These are phyloP conservation scores for Hoplodrina ambigua DNA, from an alignment of 2,888 invertebrate species.

Conservation along the genomic window DNA sequence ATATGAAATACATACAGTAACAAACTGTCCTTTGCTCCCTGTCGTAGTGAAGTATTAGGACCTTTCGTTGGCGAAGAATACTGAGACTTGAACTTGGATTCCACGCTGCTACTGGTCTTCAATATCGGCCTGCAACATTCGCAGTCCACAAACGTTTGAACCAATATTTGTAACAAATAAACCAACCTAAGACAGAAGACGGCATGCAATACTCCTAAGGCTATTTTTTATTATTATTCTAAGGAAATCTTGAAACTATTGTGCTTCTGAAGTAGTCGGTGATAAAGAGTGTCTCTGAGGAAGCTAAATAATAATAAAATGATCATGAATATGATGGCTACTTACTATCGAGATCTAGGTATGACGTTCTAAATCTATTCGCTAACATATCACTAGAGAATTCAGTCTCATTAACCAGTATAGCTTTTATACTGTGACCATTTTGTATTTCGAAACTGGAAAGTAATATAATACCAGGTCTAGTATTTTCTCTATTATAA, in stretches of 20 bases:
- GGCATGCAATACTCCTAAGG: constrained; percentile 52
- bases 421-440: constrained; percentile 6
- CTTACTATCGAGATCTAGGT: constrained; percentile 47
- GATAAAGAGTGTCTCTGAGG: constrained; percentile 55
- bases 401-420: constrained; percentile 13
- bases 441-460: constrained; percentile 11
- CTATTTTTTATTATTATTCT: constrained; percentile 25
- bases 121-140: constrained; percentile 82
- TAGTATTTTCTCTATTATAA: background rate
- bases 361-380: constrained; percentile 44
- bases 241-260: constrained; percentile 48
- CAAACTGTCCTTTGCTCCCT: constrained; percentile 94
- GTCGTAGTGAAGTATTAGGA: constrained; percentile 93
- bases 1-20: constrained; percentile 92
- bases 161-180: constrained; percentile 22
- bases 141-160: constrained; percentile 31
- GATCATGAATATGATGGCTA: constrained; percentile 57
- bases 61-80: constrained; percentile 91
- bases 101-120: constrained; percentile 83
- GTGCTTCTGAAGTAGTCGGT: constrained; percentile 55
- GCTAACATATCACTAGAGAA: constrained; percentile 20
- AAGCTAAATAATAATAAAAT: constrained; percentile 68
- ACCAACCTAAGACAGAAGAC: constrained; percentile 22
- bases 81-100: constrained; percentile 91
- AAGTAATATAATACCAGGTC: background rate